phyloP scores from a whole-genome alignment of 2,113 vertebrate genomes.

The Nestor notabilis region DNA sequence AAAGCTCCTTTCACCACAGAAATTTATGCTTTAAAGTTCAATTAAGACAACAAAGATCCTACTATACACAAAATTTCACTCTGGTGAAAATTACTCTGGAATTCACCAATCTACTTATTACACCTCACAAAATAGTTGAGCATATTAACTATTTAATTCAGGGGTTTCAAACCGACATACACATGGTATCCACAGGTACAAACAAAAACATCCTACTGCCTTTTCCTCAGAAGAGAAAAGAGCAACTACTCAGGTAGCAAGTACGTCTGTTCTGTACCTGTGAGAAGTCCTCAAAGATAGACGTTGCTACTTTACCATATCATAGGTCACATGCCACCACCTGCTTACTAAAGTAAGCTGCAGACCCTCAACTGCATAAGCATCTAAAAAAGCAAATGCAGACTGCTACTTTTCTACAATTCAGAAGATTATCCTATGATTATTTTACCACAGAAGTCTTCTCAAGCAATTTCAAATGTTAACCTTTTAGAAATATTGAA shows the following conservation, averaged over 20 bases:
- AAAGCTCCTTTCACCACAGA: neutral
- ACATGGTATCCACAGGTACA: neutral
- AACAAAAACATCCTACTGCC: neutral
- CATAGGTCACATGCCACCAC: fast-evolving
- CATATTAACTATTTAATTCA: neutral
- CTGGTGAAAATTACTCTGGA: neutral
- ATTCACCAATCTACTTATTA: neutral
- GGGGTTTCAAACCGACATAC: neutral
- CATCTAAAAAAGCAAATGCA: neutral
- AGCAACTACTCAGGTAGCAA: neutral
- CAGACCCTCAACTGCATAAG: neutral
- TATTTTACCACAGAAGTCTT: neutral
- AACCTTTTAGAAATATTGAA: neutral
- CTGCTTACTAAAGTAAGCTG: neutral
- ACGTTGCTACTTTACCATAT: neutral
- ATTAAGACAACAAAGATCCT: neutral
- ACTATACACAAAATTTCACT: neutral
- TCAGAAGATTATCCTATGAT: neutral
- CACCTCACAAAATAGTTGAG: neutral
- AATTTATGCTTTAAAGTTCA: neutral
- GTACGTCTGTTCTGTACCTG: neutral
- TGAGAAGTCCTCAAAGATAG: neutral
- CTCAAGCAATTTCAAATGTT: neutral
- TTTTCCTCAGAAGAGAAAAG: neutral
- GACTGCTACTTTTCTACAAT: neutral